phyloP scores from a whole-genome alignment of 2,113 vertebrate species.

The Zingel zingel region DNA sequence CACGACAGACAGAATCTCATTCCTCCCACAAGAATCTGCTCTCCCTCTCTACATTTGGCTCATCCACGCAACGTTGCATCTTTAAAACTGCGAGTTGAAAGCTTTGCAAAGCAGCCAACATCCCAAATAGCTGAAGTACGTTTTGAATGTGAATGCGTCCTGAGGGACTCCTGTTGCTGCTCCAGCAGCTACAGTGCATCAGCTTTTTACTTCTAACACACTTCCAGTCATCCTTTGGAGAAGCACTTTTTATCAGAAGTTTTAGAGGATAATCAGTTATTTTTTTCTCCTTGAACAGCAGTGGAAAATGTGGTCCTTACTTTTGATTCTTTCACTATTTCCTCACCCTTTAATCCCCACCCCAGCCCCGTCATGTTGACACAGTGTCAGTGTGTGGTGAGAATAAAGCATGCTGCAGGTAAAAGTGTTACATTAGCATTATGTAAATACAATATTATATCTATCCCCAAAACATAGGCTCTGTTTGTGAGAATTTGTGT shows the following conservation, averaged over 20 bases:
- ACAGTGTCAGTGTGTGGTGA: slow-evolving; percentile 13
- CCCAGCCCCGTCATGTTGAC: slow-evolving; percentile 31
- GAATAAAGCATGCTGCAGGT: slow-evolving; percentile 48
- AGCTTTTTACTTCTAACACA: slow-evolving; percentile 34
- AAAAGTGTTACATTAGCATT: slow-evolving; percentile 35
- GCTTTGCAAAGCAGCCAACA: slow-evolving; percentile 12
- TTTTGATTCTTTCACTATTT: slow-evolving; percentile 15
- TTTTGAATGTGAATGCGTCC: slow-evolving; percentile 31
- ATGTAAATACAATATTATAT: not conserved
- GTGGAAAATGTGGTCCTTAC: slow-evolving; percentile 24
- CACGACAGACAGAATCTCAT: not conserved
- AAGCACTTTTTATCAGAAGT: slow-evolving; percentile 16
- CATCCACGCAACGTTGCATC: not conserved
- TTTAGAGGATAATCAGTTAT: slow-evolving; percentile 16
- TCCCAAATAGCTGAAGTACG: slow-evolving; percentile 19
- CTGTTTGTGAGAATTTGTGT: slow-evolving; percentile 23
- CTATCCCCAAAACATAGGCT: slow-evolving; percentile 40
- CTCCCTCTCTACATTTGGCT: not conserved
- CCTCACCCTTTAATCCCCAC: slow-evolving; percentile 41
- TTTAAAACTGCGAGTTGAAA: slow-evolving; percentile 29
- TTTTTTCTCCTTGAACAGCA: slow-evolving; percentile 5
- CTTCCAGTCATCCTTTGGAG: slow-evolving; percentile 15
- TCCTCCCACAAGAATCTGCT: not conserved
- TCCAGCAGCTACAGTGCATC: slow-evolving; percentile 19
- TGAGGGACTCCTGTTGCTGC: slow-evolving; percentile 6